Evolutionary conservation across 53 echinoderm and acorn worm genomes (phyloP), one percentile per base, ranked within the genome.

Genomic region (Henricia sp.): DNA sequence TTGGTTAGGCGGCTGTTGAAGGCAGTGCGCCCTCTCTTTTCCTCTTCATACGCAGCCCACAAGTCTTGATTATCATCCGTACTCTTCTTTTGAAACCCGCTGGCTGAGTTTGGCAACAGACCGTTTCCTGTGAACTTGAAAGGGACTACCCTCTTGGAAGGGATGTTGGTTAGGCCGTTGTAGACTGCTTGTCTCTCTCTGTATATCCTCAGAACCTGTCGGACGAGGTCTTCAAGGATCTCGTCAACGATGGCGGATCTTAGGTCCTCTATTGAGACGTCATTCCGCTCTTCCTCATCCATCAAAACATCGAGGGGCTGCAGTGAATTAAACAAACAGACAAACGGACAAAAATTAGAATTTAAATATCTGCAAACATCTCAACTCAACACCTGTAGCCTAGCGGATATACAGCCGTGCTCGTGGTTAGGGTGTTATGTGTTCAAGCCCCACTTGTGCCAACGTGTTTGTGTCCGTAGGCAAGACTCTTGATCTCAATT

Each of bases 1-100:
- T 60, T 43, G 64, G 78, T 78, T 63, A 78, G 33, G 19, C 42
- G 62, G 34, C 11, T 62, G n/a, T 16, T 17, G 46, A 78, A 63
- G 0, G 41, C 4, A 39, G 44, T 9, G 63, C 63, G 59, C 29
- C 62, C 59, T 46, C 62, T 62, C 62, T 77, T 60, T 17, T 28
- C 43, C 16, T 62, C 77, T 30, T 24, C 6, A 44, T 44, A 44
- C 13, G 44, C 58, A n/a, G n/a, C n/a, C n/a, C n/a, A n/a, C n/a
- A n/a, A n/a, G n/a, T n/a, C n/a, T n/a, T n/a, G n/a, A n/a, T n/a
- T n/a, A n/a, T n/a, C n/a, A n/a, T 17, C 28, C 52, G 51, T 72
- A 30, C 17, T 8, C 44, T 25, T 16, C 43, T 77, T n/a, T 58
- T 16, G 60, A 77, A 77, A 2, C n/a, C 77, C 77, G 8, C 77